phyloP scores from a whole-genome alignment of 2,113 vertebrate species.

The Perccottus glenii region DNA sequence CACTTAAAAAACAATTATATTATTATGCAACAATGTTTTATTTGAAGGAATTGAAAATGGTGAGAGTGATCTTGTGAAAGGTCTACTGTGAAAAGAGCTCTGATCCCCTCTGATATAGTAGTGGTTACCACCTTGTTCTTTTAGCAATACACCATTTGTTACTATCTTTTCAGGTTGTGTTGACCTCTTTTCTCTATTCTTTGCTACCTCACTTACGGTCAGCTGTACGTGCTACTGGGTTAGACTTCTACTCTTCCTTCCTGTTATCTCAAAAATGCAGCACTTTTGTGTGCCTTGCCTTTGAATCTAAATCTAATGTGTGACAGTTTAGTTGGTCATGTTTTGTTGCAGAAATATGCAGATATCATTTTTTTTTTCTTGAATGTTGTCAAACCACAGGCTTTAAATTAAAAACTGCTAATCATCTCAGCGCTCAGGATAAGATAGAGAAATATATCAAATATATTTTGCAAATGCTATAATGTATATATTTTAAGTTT shows the following conservation, averaged over 20 bases:
- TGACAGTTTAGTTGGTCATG: conserved; percentile 8
- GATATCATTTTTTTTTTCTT: conserved; percentile 13
- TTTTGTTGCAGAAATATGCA: conserved; percentile 7
- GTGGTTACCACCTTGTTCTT: background rate
- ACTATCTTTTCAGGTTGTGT: conserved; percentile 1
- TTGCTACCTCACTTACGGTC: conserved; percentile 49
- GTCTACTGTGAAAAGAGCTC: background rate
- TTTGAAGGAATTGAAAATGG: background rate
- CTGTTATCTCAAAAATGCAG: conserved; percentile 18
- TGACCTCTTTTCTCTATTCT: conserved; percentile 10
- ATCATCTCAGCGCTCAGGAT: conserved; percentile 10
- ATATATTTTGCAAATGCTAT: background rate
- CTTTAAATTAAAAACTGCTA: background rate
- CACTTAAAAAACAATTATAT: no score
- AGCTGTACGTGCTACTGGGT: conserved; percentile 9
- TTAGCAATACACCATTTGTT: conserved; percentile 18
- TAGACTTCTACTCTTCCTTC: conserved; percentile 21
- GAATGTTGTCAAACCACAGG: conserved; percentile 26
- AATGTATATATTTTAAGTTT: conserved; percentile 7
- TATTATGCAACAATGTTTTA: background rate
- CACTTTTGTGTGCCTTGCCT: conserved; percentile 40
- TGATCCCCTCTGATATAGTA: background rate
- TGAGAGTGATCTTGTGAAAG: background rate
- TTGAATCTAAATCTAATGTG: conserved; percentile 33
- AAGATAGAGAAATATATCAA: background rate